Base-by-base conservation (phyloP, 2,797 vertebrate species). In the Dendrocincla tyrannina region DNA sequence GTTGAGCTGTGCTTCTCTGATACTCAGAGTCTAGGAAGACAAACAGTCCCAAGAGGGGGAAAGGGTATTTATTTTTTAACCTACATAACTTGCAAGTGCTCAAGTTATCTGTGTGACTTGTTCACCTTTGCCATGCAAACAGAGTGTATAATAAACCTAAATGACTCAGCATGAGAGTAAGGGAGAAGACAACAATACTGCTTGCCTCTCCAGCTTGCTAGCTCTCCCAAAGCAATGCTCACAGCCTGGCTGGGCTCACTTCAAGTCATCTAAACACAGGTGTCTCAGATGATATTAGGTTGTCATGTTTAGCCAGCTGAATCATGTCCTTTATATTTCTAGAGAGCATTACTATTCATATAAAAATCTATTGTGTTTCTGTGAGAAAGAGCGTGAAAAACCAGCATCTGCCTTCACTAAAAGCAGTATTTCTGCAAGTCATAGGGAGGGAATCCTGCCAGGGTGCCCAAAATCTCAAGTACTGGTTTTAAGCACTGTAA, bases 371-470 rank as follows among this genome's bases (percentile, higher is more conserved):
- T 35, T 91, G 50, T 72, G 50, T 53, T 60, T 93, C 53, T 84
- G 24, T 52, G 47, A 39, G 91, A 67, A 87, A 12, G n/a, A 53
- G 24, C 8, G 53, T 14, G 17, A 64, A 89, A 87, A 73, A 28
- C 1, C 59, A 75, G 32, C n/a, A 46, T 59, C 58, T 75, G 53
- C 62, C 53, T 55, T 59, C 39, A 25, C n/a, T 69, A 49, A 68
- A 55, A 16, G 73, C 62, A 59, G 44, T 17, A 42, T 91, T 91
- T 89, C 79, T 94, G 76, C 79, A 91, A 93, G 87, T 89, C 89
- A 92, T 47, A 23, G 58, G 8, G 53, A 60, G 47, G 75, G 68
- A 85, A 58, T 28, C 23, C 52, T 87, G 58, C 81, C 93, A 97
- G 85, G 60, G 66, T 80, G 78, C 85, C 75, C 81, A 14, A 83